These are phyloP conservation scores for Cenopis cana DNA, from an alignment of 2,888 invertebrate species.

Conservation along the genomic window DNA sequence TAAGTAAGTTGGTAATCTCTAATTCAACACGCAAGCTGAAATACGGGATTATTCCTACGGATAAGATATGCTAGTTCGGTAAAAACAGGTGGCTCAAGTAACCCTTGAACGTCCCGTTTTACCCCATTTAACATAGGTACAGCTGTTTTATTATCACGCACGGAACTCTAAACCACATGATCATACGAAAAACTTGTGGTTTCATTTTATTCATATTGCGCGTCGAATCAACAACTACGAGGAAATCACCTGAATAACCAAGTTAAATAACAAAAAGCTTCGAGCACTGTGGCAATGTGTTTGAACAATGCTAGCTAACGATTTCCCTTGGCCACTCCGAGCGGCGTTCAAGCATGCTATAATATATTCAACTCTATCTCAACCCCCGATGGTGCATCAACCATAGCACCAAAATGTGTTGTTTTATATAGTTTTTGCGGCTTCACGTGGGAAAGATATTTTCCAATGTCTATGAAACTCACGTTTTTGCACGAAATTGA, in stretches of 20 bases:
- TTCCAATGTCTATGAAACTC: not conserved
- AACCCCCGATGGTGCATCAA: not conserved
- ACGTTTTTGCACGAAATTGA: not conserved
- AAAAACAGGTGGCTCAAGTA: not conserved
- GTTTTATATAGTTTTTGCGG: constrained; percentile 4
- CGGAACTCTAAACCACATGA: too few relatives aligned
- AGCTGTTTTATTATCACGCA: too few relatives aligned
- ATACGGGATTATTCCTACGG: too few relatives aligned
- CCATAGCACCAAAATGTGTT: not conserved
- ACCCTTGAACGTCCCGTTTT: too few relatives aligned
- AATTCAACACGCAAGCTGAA: too few relatives aligned
- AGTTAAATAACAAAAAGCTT: constrained; percentile 17
- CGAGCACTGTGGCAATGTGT: constrained; percentile 5
- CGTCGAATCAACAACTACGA: not conserved
- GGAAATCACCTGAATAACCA: not conserved
- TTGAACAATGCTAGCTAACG: constrained; percentile 27
- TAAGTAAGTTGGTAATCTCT: too few relatives aligned
- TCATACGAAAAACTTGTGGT: not conserved
- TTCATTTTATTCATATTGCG: not conserved
- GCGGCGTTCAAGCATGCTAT: not conserved
- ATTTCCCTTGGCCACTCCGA: not conserved
- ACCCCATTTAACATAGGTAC: too few relatives aligned
- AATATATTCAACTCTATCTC: constrained; percentile 6
- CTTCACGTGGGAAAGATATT: constrained; percentile 5
- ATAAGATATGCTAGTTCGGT: not conserved